Evolutionary conservation across 2,888 invertebrate genomes (phyloP).

Genomic region (Philopedon plagiatum): DNA sequence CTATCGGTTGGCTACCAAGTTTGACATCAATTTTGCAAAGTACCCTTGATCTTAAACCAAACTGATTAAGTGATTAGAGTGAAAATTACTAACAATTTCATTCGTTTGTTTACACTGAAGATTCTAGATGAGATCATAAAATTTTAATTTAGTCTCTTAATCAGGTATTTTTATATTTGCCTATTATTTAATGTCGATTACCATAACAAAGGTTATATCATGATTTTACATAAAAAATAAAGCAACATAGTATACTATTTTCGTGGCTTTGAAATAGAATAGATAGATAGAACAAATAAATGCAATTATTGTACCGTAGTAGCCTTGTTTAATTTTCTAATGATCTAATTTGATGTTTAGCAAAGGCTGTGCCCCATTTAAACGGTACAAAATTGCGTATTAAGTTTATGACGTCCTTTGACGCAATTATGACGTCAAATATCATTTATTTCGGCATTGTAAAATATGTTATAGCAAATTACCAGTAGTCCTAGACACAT

Average conservation of each 20-base stretch:
- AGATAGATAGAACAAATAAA: not conserved
- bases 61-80: too few relatives aligned
- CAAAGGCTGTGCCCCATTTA: not conserved
- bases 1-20: too few relatives aligned
- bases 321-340: not conserved
- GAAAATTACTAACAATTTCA: too few relatives aligned
- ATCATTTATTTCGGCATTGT: not conserved
- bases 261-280: not conserved
- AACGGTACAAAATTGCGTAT: not conserved
- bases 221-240: not conserved
- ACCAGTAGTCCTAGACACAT: too few relatives aligned
- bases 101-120: too few relatives aligned
- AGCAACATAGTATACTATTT: not conserved
- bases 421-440: not conserved
- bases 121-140: too few relatives aligned
- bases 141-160: too few relatives aligned
- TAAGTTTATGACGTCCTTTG: not conserved
- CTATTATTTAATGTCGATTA: too few relatives aligned
- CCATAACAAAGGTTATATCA: slow-evolving; percentile 4
- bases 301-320: not conserved
- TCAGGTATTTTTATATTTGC: too few relatives aligned
- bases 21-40: too few relatives aligned
- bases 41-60: too few relatives aligned
- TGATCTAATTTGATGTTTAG: not conserved
- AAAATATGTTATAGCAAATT: not conserved